Conservation (phyloP, 1,140 invertebrate genomes). For the Drosophila paulistorum region DNA sequence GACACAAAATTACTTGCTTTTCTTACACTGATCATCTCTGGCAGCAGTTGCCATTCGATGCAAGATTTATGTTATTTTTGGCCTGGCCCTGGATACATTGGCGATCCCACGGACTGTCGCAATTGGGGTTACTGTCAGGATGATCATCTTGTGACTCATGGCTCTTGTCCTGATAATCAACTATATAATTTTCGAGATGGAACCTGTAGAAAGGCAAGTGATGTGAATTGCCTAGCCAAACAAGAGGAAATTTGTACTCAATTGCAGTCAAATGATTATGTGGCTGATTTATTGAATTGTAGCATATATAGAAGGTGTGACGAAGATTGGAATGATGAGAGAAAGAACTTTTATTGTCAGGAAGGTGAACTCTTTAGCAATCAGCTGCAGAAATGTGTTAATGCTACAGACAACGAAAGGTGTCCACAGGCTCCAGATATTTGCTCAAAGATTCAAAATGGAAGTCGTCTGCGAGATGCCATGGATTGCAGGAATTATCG, state of each 20-base stretch:
- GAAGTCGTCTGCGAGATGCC: conserved; percentile 26
- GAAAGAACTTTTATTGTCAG: background rate
- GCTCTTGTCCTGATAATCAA: conserved; percentile 17
- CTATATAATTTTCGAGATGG: conserved; percentile 37
- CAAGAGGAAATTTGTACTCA: conserved; percentile 31
- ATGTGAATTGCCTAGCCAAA: conserved; percentile 24
- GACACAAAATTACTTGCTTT: background rate
- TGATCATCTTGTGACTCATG: conserved; percentile 11
- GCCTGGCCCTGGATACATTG: conserved; percentile 37
- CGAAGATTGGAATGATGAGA: conserved; percentile 6
- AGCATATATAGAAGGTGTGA: conserved; percentile 26
- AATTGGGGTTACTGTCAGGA: conserved; percentile 48
- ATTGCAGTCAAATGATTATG: conserved; percentile 5
- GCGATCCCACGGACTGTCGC: conserved; percentile 42
- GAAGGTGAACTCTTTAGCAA: conserved; percentile 45
- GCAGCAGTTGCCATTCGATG: conserved; percentile 22
- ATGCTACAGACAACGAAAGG: background rate
- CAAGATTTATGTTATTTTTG: conserved; percentile 38
- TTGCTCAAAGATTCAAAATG: conserved; percentile 39
- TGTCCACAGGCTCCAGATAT: conserved; percentile 42
- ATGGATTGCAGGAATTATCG: conserved; percentile 31
- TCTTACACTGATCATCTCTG: background rate
- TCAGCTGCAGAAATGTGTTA: conserved; percentile 37
- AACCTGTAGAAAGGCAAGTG: conserved; percentile 14
- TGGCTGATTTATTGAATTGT: conserved; percentile 42